phyloP scores from a whole-genome alignment of 2,888 invertebrate genomes.

The Opisthograptis luteolata region DNA sequence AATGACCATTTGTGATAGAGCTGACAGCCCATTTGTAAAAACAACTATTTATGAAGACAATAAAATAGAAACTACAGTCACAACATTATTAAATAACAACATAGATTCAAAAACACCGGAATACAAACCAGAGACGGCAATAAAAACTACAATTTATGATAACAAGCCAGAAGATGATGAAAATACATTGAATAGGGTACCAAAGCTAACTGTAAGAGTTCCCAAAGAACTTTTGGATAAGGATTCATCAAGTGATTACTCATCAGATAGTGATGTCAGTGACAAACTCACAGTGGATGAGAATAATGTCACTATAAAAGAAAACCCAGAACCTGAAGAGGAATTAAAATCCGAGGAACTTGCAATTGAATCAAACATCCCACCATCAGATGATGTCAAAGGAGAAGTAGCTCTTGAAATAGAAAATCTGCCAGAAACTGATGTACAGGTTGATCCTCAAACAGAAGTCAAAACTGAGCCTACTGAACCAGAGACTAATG shows the following conservation, averaged over 20 bases:
- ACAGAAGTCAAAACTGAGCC: constrained; percentile 65
- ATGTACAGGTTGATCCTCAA: constrained; percentile 45
- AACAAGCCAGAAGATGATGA: constrained; percentile 69
- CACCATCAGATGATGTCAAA: constrained; percentile 40
- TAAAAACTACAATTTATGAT: constrained; percentile 79
- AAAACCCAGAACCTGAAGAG: constrained; percentile 37
- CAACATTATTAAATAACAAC: constrained; percentile 72
- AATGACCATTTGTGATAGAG: constrained; percentile 81
- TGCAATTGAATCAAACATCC: constrained; percentile 32
- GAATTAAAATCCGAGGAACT: constrained; percentile 31
- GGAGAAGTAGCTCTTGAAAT: constrained; percentile 40
- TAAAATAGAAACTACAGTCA: constrained; percentile 64
- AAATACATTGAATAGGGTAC: constrained; percentile 84
- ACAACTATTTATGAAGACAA: constrained; percentile 74
- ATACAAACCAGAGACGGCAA: constrained; percentile 64
- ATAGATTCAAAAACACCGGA: constrained; percentile 62
- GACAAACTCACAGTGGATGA: constrained; percentile 86
- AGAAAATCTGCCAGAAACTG: constrained; percentile 27
- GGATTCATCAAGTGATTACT: constrained; percentile 80
- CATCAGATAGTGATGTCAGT: constrained; percentile 85
- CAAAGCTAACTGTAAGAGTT: constrained; percentile 88
- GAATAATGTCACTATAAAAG: constrained; percentile 54
- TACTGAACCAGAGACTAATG: constrained; percentile 51
- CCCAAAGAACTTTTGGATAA: constrained; percentile 85
- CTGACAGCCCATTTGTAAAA: constrained; percentile 78